These are phyloP conservation scores for Cyanistes caeruleus DNA, from an alignment of 2,113 vertebrate genomes.

Conservation along the genomic window DNA sequence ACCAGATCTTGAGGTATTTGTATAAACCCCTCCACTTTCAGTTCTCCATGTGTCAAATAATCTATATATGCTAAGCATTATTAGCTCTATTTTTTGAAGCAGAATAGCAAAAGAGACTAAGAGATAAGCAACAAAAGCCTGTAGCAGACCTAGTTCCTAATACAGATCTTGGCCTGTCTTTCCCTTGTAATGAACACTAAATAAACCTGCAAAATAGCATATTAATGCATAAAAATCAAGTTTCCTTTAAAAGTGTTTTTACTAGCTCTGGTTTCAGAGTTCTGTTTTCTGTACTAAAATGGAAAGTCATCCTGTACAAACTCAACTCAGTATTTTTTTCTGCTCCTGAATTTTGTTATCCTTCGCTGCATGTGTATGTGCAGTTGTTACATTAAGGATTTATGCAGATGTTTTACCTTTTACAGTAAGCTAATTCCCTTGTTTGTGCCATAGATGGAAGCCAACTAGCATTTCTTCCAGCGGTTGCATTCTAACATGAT, in stretches of 20 bases:
- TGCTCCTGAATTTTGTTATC: conserved; percentile 38
- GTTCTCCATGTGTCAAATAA: not conserved
- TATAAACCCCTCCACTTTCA: not conserved
- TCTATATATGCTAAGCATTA: not conserved
- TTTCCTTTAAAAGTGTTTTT: not conserved
- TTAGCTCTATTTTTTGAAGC: not conserved
- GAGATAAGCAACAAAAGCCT: not conserved
- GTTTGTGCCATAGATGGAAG: not conserved
- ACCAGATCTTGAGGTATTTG: not conserved
- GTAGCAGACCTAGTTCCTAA: not conserved
- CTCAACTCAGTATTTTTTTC: not conserved
- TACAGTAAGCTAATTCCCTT: not conserved
- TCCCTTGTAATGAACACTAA: conserved; percentile 21
- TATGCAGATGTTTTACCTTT: not conserved
- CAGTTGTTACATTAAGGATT: not conserved
- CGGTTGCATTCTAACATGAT: not conserved
- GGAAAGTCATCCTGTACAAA: conserved; percentile 13
- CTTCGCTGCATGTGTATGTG: not conserved
- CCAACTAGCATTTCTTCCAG: not conserved
- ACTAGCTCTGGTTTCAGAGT: conserved; percentile 31
- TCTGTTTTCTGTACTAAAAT: conserved; percentile 49
- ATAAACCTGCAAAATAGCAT: conserved; percentile 2
- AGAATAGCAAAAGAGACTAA: not conserved
- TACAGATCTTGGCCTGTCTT: not conserved
- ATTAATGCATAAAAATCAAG: not conserved